phyloP scores from a whole-genome alignment of 2,888 invertebrate genomes.

The Drosophila neonasuta region DNA sequence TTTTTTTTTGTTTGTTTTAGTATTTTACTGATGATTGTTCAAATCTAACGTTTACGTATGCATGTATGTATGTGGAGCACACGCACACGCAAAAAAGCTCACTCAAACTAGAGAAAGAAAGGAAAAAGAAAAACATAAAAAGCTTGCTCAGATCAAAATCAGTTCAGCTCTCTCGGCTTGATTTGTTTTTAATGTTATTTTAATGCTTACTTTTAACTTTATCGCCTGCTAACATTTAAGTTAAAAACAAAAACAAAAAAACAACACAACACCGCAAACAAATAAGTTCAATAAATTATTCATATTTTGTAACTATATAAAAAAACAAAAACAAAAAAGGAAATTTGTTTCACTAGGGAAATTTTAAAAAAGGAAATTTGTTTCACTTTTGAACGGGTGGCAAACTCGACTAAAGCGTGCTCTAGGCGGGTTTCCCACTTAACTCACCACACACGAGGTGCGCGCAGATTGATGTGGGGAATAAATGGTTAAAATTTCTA shows the following conservation, averaged over 20 bases:
- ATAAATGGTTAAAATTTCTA: not conserved
- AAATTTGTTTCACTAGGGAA: not conserved
- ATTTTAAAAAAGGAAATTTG: not conserved
- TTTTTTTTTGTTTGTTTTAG: constrained; percentile 28
- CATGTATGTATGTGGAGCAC: not conserved
- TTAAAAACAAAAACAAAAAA: constrained; percentile 12
- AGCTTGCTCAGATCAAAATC: constrained; percentile 26
- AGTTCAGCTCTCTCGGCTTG: constrained; percentile 36
- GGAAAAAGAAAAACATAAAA: not conserved
- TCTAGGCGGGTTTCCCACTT: not conserved
- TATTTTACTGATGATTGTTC: constrained; percentile 18
- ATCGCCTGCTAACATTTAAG: constrained; percentile 67
- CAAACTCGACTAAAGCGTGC: constrained; percentile 6
- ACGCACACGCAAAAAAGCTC: constrained; percentile 36
- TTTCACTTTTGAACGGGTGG: not conserved
- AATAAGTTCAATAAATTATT: constrained; percentile 74
- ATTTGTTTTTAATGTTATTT: constrained; percentile 72
- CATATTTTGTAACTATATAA: constrained; percentile 57
- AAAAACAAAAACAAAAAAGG: not conserved
- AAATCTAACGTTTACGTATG: constrained; percentile 22
- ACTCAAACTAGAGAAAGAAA: constrained; percentile 2
- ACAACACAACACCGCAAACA: constrained; percentile 34
- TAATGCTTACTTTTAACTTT: constrained; percentile 62
- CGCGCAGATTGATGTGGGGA: no score
- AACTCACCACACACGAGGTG: not conserved